A percentile compares a stretch with the other conserved stretches of the same genome.
phyloP scores from a whole-genome alignment of 2,888 invertebrate species.

The Eueremaeus valkanovi region DNA sequence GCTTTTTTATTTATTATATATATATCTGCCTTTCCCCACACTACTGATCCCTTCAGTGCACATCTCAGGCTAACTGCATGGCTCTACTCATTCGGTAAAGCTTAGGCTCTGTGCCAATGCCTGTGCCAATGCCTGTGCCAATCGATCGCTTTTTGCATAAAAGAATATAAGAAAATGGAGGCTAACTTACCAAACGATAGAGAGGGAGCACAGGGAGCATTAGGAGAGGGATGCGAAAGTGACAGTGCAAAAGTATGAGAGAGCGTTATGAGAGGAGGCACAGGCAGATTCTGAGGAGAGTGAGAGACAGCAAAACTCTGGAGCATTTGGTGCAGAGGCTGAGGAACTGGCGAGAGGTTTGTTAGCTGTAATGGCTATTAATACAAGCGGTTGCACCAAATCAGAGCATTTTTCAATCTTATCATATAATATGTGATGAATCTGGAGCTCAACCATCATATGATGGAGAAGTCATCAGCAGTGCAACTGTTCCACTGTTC shows the following conservation, averaged over 20 bases:
- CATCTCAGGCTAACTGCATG: conserved; percentile 27
- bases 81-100: conserved; percentile 11
- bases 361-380: not conserved
- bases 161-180: conserved; percentile 35
- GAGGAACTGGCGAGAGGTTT: not conserved
- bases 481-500: not conserved
- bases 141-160: conserved; percentile 34
- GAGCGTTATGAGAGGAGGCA: not conserved
- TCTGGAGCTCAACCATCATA: not conserved
- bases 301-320: not conserved
- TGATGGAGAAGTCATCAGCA: not conserved
- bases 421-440: conserved; percentile 12
- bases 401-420: not conserved
- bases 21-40: conserved; percentile 21
- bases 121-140: not conserved
- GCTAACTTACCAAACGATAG: conserved; percentile 17
- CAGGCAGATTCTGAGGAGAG: not conserved
- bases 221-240: not conserved
- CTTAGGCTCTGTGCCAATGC: conserved; percentile 28
- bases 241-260: not conserved
- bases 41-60: conserved; percentile 23
- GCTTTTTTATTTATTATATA: conserved; percentile 32
- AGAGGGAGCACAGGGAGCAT: conserved; percentile 4
- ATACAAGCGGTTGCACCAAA: conserved; percentile 15
- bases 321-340: not conserved